Base-by-base conservation (phyloP, 2,113 vertebrate species). In the Corythoichthys haematopterus region DNA sequence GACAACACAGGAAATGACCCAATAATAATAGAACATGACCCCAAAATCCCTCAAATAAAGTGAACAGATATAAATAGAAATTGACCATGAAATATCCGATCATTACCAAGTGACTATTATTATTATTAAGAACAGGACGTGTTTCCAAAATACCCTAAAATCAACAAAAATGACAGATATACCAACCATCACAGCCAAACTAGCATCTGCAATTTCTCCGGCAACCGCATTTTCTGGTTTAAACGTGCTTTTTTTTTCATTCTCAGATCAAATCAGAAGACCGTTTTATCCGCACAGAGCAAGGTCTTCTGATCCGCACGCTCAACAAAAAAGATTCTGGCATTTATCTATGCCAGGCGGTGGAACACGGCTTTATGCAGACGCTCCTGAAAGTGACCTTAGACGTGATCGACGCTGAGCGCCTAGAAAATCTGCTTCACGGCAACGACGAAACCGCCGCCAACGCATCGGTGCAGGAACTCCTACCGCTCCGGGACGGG, bases 341-440 rank as follows among this genome's bases (percentile, higher is more conserved):
- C 63, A 87, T 90, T 28, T 99, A 98, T 77, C 90, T 95, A 65
- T 99, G 97, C 79, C 95, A 95, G 47, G 94, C 96, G 0, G 94
- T 98, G 72, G 97, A 99, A 66, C 97, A 99, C 1, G 95, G 97
- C 43, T 99, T 98, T 88, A 94, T 97, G 87, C 97, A 99, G 86
- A 96, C 92, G 0, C 90, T 98, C 38, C 92, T 98, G 4, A 96
- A 94, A 77, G 95, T 98, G 70, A 95, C 92, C 53, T 81, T 99
- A 16, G 95, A 98, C 78, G 93, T 98, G 60, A 98, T 99, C n/a
- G 94, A 96, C 63, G 90, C 92, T 0, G 95, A 96, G 12, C 94
- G 93, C 67, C 88, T 99, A 76, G 96, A 97, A 74, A 93, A 96
- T 60, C 90, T 99, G 47, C 91, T 98, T 36, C 94, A 95, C 69